Evolutionary conservation across 2,113 vertebrate species (phyloP).

Genomic region (Tupaia chinensis): DNA sequence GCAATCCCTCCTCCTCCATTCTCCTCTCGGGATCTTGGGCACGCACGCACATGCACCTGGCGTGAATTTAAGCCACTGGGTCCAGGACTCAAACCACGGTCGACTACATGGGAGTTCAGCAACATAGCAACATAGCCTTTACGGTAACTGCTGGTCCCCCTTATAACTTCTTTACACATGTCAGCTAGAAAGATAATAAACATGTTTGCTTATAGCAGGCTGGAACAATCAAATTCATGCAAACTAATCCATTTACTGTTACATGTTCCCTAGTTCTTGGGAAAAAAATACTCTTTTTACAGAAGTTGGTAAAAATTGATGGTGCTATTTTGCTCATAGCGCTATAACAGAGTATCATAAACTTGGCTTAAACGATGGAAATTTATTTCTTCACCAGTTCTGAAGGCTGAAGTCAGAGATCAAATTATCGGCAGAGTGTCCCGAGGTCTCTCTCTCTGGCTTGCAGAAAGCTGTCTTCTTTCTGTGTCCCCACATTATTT

Average conservation of each 20-base stretch:
- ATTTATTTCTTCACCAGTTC: background rate
- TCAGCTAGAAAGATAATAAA: background rate
- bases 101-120: too few relatives aligned
- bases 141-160: too few relatives aligned
- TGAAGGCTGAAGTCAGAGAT: background rate
- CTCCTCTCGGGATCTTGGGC: too few relatives aligned
- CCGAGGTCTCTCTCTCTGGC: background rate
- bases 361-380: background rate
- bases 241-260: background rate
- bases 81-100: too few relatives aligned
- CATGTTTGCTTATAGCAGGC: background rate
- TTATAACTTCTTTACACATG: background rate
- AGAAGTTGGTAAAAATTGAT: background rate
- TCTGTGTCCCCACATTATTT: rapidly evolving
- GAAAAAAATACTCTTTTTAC: background rate
- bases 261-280: background rate
- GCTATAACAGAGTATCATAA: background rate
- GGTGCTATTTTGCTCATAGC: background rate
- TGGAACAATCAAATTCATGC: background rate
- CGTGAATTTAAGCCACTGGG: too few relatives aligned
- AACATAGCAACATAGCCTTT: too few relatives aligned
- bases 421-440: background rate
- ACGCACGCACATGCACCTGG: too few relatives aligned
- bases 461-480: background rate
- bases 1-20: too few relatives aligned